Percentiles rank a stretch among this genome's conserved stretches.
phyloP scores from a whole-genome alignment of 1,140 invertebrate species.

The Drosophila suzukii region DNA sequence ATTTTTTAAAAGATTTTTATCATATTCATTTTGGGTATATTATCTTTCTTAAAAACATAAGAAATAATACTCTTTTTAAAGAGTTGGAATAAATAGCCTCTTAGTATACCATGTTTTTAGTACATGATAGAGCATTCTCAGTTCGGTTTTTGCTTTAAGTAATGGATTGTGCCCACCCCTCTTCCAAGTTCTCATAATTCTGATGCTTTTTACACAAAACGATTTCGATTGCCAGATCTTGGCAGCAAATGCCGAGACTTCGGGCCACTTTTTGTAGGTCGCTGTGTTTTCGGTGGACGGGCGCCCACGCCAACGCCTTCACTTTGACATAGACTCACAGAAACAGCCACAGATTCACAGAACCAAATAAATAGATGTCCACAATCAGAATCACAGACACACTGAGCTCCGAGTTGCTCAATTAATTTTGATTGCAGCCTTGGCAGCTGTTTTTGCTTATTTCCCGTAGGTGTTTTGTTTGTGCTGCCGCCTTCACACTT shows the following conservation, averaged over 20 bases:
- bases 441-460: slow-evolving; percentile 68
- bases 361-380: slow-evolving; percentile 24
- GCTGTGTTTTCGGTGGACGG: slow-evolving; percentile 39
- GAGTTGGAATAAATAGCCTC: too few relatives aligned
- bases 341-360: background rate
- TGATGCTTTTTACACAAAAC: slow-evolving; percentile 68
- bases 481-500: slow-evolving; percentile 34
- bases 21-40: too few relatives aligned
- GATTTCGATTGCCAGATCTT: slow-evolving; percentile 48
- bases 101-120: background rate
- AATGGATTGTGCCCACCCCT: background rate
- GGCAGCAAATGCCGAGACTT: slow-evolving; percentile 20
- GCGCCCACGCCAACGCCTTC: slow-evolving; percentile 71
- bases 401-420: slow-evolving; percentile 70
- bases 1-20: too few relatives aligned
- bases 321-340: slow-evolving; percentile 59
- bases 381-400: slow-evolving; percentile 34
- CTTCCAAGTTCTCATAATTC: slow-evolving; percentile 55
- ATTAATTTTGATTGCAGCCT: slow-evolving; percentile 81
- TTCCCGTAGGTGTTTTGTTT: slow-evolving; percentile 44
- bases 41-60: too few relatives aligned
- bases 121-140: slow-evolving; percentile 1
- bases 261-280: slow-evolving; percentile 60
- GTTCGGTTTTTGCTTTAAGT: too few relatives aligned
- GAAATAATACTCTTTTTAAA: too few relatives aligned